Evolutionary conservation across 2,888 invertebrate genomes (phyloP), one percentile per base, ranked within the genome.

Genomic region (Caenorhabditis becei): DNA sequence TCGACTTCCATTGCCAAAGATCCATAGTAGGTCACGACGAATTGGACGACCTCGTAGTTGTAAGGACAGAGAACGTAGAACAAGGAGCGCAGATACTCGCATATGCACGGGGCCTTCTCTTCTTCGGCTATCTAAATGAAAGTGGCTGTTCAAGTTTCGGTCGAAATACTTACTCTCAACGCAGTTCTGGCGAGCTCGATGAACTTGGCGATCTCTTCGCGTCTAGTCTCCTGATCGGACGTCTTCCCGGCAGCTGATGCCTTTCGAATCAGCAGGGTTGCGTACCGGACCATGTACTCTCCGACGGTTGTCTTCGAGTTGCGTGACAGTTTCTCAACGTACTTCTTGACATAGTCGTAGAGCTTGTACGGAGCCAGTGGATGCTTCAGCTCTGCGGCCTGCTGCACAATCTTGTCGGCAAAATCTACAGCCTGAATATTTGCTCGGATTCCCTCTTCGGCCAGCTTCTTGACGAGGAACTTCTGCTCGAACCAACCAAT

Each of bases 41-140:
- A 83, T 44, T 79, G 77, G 26, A 81, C 56, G n/a, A 85, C 83
- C 59, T 82, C 85, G 53, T 88, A 86, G 62, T 87, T 87, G 71
- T 88, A 88, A 8, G 88, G 88, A 37, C 87, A 87, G 11, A 88
- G 51, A 0, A 80, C 54, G 35, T 84, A 80, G 20, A 80, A 41
- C 0, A 80, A 49, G 18, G 56, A 70, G n/a, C 53, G 63, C 24
- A 80, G 24, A n/a, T 80, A 75, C 10, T 75, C 59, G 35, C 67
- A 53, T 18, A 80, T 65, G 18, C 44, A 63, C 5, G 51, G 26
- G 5, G 51, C 58, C 1, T 44, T 24, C 23, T 70, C 65, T 35
- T 75, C 63, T 0, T 56, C 80, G 23, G 75, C 65, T n/a, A 80
- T 23, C 62, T 63, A 41, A 47, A 72, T 63, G 3, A 14, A 3